Percentiles rank a stretch among this genome's conserved stretches.
Evolutionary conservation across 2,113 vertebrate genomes (phyloP).

Genomic region (Fukomys damarensis): DNA sequence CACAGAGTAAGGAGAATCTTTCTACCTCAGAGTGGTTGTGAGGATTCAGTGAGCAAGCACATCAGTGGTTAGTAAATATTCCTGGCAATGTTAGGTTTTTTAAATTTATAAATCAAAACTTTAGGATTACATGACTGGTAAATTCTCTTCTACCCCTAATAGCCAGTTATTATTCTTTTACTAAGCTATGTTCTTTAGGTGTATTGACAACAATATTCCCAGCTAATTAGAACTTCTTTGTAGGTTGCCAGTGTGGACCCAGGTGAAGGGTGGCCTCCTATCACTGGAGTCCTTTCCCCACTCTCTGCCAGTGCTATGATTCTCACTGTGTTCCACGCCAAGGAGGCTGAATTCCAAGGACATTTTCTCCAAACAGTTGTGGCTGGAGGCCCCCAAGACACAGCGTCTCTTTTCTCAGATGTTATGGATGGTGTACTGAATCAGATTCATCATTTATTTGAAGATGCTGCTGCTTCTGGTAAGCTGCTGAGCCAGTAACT

Average conservation of each 20-base stretch:
- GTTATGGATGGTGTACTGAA: slow-evolving; percentile 88
- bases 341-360: slow-evolving; percentile 58
- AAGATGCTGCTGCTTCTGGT: slow-evolving; percentile 79
- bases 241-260: slow-evolving; percentile 91
- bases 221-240: neutral
- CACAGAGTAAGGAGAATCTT: neutral
- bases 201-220: neutral
- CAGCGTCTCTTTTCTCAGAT: slow-evolving; percentile 85
- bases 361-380: slow-evolving; percentile 52
- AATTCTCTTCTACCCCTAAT: neutral
- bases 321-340: slow-evolving; percentile 88
- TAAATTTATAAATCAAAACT: neutral
- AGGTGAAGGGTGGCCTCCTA: slow-evolving; percentile 78
- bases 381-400: slow-evolving; percentile 68
- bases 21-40: neutral
- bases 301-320: slow-evolving; percentile 87
- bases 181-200: neutral
- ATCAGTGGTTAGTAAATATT: neutral
- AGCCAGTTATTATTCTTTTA: neutral
- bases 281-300: slow-evolving; percentile 90
- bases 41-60: neutral
- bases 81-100: neutral
- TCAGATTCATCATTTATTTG: slow-evolving; percentile 82
- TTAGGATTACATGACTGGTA: neutral
- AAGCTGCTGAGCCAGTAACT: slow-evolving; percentile 35